Evolutionary conservation across 1,140 invertebrate species (phyloP), one percentile per base, ranked within the genome.

Genomic region (Cotesia chilonis): DNA sequence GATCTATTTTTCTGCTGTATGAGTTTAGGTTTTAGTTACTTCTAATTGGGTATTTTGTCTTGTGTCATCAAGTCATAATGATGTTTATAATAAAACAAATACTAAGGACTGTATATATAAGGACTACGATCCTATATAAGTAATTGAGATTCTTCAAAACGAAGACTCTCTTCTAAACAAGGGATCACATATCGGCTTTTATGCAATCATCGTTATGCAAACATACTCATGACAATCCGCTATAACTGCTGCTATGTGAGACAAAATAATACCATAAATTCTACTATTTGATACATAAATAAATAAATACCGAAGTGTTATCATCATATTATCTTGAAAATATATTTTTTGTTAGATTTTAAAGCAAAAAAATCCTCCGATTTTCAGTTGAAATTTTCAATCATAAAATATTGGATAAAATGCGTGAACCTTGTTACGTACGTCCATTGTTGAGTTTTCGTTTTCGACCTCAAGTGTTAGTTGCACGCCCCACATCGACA

Each of bases 401-500:
- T 41, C 38, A 41, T 41, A 41, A 41, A 41, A 41, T 9, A 64
- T 36, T 9, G 5, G 14, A 64, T 64, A 38, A 20, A n/a, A 9
- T 6, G 38, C 35, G n/a, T 14, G 28, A 64, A 4, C 20, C 17
- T 17, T 17, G 17, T 17, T 17, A 17, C 7, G 6, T 70, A 60
- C 47, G 38, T 66, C 68, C 28, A 28, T 28, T 67, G 54, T 78
- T 72, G 72, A 70, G 79, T 78, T 80, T 79, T 73, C 75, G 75
- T 55, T 79, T 78, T 72, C 78, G 61, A 73, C 28, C 73, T 54
- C 67, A 52, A 77, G 70, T 69, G 69, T 77, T 77, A 74, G 72
- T 52, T 54, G 65, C 66, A 17, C 67, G 73, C 71, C 59, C 57
- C 63, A 57, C 77, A 52, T 68, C 52, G 59, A 71, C 73, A 61